These are phyloP conservation scores for Stenodema calcarata DNA, from an alignment of 2,888 invertebrate species.

Conservation along the genomic window DNA sequence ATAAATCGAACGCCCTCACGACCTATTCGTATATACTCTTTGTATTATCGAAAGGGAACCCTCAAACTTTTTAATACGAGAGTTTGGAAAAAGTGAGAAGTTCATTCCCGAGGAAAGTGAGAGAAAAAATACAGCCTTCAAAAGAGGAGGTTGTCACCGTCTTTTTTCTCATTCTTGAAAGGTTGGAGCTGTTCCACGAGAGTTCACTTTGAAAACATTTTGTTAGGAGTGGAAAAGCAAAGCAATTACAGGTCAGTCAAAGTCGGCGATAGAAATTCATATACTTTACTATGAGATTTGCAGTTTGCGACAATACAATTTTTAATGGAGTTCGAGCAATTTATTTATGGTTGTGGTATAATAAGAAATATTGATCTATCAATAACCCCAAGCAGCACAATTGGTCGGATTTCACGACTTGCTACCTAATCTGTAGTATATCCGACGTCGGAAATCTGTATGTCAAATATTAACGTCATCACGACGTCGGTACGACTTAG, in stretches of 20 bases:
- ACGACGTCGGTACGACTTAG: too few species aligned
- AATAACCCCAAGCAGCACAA: too few species aligned
- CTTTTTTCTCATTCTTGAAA: neutral
- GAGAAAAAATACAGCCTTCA: neutral
- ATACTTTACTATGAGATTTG: too few species aligned
- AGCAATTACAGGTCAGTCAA: neutral
- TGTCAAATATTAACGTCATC: too few species aligned
- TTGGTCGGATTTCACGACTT: too few species aligned
- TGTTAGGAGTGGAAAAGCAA: neutral
- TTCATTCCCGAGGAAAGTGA: neutral
- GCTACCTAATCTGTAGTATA: too few species aligned
- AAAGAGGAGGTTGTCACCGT: neutral
- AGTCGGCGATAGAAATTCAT: neutral
- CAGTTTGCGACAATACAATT: too few species aligned
- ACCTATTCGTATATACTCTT: neutral
- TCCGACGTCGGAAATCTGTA: too few species aligned
- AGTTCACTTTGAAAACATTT: neutral
- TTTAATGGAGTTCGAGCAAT: too few species aligned
- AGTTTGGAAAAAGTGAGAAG: neutral
- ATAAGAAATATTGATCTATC: too few species aligned
- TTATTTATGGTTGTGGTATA: too few species aligned
- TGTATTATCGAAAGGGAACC: neutral
- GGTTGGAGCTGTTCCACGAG: neutral
- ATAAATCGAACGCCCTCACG: neutral
- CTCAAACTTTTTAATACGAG: neutral